Conservation (phyloP, 2,113 vertebrate genomes). For the Glaucidium brasilianum region DNA sequence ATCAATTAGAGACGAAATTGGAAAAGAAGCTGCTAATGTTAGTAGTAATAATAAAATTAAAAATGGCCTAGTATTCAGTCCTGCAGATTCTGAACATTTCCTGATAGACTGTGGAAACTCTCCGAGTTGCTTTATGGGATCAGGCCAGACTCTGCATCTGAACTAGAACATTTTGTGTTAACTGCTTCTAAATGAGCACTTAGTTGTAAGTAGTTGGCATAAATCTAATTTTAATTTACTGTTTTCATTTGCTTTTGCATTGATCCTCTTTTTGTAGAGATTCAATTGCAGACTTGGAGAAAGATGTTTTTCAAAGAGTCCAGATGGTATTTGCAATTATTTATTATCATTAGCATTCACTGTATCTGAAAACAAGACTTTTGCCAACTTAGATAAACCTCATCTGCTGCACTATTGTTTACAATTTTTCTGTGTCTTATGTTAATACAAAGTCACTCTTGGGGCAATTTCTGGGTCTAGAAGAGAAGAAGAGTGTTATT, state of each 20-base stretch:
- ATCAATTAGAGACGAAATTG: not conserved
- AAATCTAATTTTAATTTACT: slow-evolving; percentile 56
- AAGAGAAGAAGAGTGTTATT: not conserved
- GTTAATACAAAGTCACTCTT: not conserved
- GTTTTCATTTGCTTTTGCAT: slow-evolving; percentile 51
- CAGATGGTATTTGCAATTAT: slow-evolving; percentile 60
- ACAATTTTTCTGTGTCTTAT: not conserved
- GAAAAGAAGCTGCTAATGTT: not conserved
- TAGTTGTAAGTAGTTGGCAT: slow-evolving; percentile 52
- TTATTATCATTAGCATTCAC: slow-evolving; percentile 49
- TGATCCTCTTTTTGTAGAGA: slow-evolving; percentile 28
- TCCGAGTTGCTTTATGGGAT: not conserved
- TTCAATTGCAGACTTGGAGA: slow-evolving; percentile 42
- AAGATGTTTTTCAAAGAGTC: slow-evolving; percentile 31
- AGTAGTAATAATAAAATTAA: not conserved
- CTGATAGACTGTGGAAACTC: not conserved
- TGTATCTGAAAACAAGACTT: slow-evolving; percentile 47
- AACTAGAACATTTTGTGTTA: slow-evolving; percentile 36
- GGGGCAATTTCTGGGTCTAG: not conserved
- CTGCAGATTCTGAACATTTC: not conserved
- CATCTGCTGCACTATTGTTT: slow-evolving; percentile 25
- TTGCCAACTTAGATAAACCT: slow-evolving; percentile 44
- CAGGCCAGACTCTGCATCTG: not conserved
- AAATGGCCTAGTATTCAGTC: not conserved
- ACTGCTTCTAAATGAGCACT: slow-evolving; percentile 58